Evolutionary conservation across 2,113 vertebrate species (phyloP), one percentile per base, ranked within the genome.

Genomic region (Cyprinus carpio): DNA sequence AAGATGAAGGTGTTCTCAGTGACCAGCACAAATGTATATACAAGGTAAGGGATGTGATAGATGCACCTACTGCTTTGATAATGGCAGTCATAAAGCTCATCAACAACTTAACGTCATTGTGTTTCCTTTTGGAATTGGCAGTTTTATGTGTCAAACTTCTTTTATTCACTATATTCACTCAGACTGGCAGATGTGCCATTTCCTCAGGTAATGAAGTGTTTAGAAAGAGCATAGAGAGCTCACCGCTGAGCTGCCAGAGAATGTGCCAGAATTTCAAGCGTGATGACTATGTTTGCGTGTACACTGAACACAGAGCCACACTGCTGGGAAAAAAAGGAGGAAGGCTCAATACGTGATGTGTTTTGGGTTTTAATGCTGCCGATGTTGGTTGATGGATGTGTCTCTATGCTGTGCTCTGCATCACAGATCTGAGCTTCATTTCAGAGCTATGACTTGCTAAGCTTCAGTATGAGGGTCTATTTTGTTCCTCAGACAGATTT

Each of bases 21-120:
- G 97, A 99, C 95, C 96, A 99, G 94, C 97, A 99, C 95, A 99
- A 99, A 94, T 99, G 98, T 95, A 95, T 97, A 93, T 97, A 98
- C 90, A 99, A 99, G 97, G 98, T 99, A 92, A 43, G 40, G 40
- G 40, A 40, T 40, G 40, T 40, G 40, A 40, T 40, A 40, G 40
- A 62, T 1, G 18, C 46, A 58, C 29, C 4, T 34, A 23, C 4
- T 15, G 20, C 8, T 62, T 65, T 49, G 20, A 54, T 65, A 25
- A 75, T 51, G 74, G 62, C 18, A n/a, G 71, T 60, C 56, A 1
- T n/a, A 10, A 60, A 29, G 15, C 46, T 29, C 4, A 76, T 31
- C 29, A 1, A 4, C 27, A 78, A 37, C 60, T 3, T 64, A 23
- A 58, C 12, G 0, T 2, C 4, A 31, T 15, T 67, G 83, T 29